Evolutionary conservation across 2,888 invertebrate species (phyloP), one percentile per base, ranked within the genome.

Genomic region (Eristalis intricaria): DNA sequence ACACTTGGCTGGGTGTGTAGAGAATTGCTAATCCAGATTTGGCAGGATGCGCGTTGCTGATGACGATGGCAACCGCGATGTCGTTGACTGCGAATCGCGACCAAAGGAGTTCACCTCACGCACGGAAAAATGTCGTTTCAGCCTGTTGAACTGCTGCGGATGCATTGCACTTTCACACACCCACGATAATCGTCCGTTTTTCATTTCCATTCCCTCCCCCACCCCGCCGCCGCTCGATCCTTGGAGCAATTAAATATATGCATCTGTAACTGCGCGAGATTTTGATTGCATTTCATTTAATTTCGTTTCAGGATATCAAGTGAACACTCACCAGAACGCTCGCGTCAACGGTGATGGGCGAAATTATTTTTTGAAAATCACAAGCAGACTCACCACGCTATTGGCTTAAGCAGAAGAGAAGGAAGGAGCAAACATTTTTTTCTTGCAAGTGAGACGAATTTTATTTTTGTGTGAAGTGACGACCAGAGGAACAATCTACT

Each of bases 271-370:
- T 68, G 35, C 26, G 73, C 26, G 43, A n/a, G 29, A 50, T 66
- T 40, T 64, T 66, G 19, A 40, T 77, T 50, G 38, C 56, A 58
- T 81, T 85, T 73, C 69, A 86, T 75, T 86, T 79, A 60, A 78
- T 86, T 75, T 86, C 86, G 61, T 82, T 83, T 75, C 83, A 86
- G 86, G 86, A 75, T 74, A 76, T 32, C 40, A 32, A 26, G 58
- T 43, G 7, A 64, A 69, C 69, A 64, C 58, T 43, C 19, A 22
- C 38, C 19, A 23, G 35, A 22, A 66, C 23, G 69, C 19, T n/a
- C 29, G 26, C 61, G 38, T n/a, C 65, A 58, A 70, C 61, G 61
- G 70, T 75, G 63, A 86, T 86, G 85, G 69, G 76, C 63, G 73
- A 69, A 74, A 69, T 76, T 58, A 65, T 69, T 73, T 69, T 69